Evolutionary conservation across 2,888 invertebrate genomes (phyloP), one percentile per base, ranked within the genome.

Genomic region (Lampropteryx suffumata): DNA sequence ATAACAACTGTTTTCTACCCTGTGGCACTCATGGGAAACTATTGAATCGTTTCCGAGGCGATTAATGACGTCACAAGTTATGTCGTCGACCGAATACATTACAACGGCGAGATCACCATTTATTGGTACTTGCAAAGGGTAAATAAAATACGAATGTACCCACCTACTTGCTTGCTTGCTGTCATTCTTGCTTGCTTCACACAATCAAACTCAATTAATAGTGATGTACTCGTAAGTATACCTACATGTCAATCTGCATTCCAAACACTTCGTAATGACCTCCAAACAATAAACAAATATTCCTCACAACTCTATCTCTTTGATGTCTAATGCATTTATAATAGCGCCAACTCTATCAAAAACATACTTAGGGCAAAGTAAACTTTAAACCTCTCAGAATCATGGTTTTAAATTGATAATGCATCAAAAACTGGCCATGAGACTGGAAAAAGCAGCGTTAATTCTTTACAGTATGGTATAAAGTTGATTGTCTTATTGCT

Each of bases 321-420:
- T 46, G 59, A 41, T 45, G 40, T 57, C 69, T 83, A 71, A 84
- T 80, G 72, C 50, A 60, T 65, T 80, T 84, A 77, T 84, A 84
- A 84, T 83, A 79, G 68, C 71, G 46, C 62, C 55, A 59, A 53
- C 55, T 54, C 36, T 14, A 21, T 8, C 4, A 48, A 14, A 29
- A 21, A 13, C 17, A 0, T 13, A 6, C 1, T 30, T 30, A 36
- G 5, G 8, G n/a, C 5, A 36, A 50, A 39, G 3, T 32, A 10
- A 14, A 24, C 49, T 13, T 34, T 50, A 43, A 26, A 10, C 2
- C 10, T 1, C 14, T 0, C 1, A 0, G 17, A 0, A 7, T 8
- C 12, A 27, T 27, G 11, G 17, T 33, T 29, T 14, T 28, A 42
- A 45, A 17, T 30, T 12, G 12, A 14, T 10, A 21, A 5, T 6